These are phyloP conservation scores for Eumacrocentrus americanus DNA, from an alignment of 2,888 invertebrate species.

Conservation along the genomic window DNA sequence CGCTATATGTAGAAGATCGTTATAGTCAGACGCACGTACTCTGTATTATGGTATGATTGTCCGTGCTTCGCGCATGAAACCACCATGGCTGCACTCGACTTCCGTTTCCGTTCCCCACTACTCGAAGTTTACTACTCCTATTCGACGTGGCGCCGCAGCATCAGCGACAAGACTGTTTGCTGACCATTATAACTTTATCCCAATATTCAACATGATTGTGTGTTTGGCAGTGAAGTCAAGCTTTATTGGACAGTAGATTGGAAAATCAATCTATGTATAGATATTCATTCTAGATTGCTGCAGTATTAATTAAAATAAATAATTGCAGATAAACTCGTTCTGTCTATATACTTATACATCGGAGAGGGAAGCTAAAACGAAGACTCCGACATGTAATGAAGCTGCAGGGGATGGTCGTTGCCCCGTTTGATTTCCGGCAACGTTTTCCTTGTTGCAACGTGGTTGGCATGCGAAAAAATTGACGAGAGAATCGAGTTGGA, in stretches of 20 bases:
- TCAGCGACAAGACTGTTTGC: too few species aligned
- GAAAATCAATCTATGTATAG: background rate
- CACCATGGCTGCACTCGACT: slow-evolving; percentile 6
- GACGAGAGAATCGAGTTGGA: slow-evolving; percentile 12
- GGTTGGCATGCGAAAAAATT: slow-evolving; percentile 21
- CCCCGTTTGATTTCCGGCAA: slow-evolving; percentile 21
- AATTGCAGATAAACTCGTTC: slow-evolving; percentile 9
- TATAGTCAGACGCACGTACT: slow-evolving; percentile 13
- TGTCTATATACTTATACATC: background rate
- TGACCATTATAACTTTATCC: too few species aligned
- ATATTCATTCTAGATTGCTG: background rate
- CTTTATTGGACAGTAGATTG: background rate
- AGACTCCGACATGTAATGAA: background rate
- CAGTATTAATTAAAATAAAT: background rate
- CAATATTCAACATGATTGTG: background rate
- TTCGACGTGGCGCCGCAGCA: too few species aligned
- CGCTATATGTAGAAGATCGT: too few species aligned
- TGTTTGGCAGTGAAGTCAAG: background rate
- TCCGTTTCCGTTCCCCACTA: slow-evolving; percentile 12
- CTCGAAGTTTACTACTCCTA: too few species aligned
- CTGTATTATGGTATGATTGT: too few species aligned
- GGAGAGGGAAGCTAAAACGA: background rate
- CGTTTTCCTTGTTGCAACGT: slow-evolving; percentile 12
- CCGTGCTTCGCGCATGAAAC: background rate
- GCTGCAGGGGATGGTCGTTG: slow-evolving; percentile 19